These are phyloP conservation scores for Percopsis transmontana DNA, from an alignment of 2,113 vertebrate species.

Conservation along the genomic window DNA sequence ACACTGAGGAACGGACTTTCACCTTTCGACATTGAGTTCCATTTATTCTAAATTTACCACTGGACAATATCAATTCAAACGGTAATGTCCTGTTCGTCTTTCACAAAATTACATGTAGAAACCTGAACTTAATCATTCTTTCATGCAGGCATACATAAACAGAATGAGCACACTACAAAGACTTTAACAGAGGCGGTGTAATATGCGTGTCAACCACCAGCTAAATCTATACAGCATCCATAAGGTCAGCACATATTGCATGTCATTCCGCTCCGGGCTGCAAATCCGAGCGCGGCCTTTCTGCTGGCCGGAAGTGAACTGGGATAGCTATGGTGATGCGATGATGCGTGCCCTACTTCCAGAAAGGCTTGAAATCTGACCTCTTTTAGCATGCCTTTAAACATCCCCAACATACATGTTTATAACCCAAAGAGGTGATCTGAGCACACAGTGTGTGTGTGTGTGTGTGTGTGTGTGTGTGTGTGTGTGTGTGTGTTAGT, in stretches of 20 bases:
- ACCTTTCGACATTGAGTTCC: no score
- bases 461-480: conserved; percentile 2
- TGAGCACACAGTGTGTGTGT: background rate
- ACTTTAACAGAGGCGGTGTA: background rate
- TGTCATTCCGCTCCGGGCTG: conserved; percentile 45
- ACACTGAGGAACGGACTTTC: background rate
- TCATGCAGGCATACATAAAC: background rate
- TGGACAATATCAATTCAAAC: no score
- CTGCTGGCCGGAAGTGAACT: conserved; percentile 18
- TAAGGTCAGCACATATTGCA: conserved; percentile 48
- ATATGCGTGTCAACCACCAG: conserved; percentile 25
- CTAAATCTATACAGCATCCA: conserved; percentile 51
- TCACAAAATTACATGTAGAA: background rate
- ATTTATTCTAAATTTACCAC: no score
- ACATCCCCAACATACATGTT: conserved; percentile 46
- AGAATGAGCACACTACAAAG: background rate
- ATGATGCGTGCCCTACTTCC: conserved; percentile 60
- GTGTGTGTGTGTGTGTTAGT: conserved; percentile 41
- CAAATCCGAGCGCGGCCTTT: conserved; percentile 33
- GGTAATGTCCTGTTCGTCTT: background rate
- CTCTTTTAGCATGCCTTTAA: conserved; percentile 50
- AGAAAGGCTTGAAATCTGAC: conserved; percentile 65
- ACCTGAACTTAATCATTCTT: background rate
- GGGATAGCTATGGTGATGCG: conserved; percentile 17
- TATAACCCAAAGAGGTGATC: conserved; percentile 60